Evolutionary conservation across 2,888 invertebrate species (phyloP).

Genomic region (Dendrolimus houi): DNA sequence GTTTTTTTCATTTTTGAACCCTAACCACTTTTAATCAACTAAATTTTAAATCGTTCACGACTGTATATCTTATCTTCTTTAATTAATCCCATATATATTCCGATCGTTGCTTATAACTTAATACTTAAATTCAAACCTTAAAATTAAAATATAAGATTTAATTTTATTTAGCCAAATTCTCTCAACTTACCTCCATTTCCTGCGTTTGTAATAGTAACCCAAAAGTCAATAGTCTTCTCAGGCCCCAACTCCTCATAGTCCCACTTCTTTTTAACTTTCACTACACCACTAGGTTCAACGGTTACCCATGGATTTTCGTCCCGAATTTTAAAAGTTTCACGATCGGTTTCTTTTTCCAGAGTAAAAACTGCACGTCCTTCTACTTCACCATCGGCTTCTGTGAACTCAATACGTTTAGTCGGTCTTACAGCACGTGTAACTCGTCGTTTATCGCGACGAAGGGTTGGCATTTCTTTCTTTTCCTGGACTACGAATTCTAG

Average conservation of each 20-base stretch:
- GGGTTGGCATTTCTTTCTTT: conserved; percentile 77
- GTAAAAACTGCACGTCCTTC: conserved; percentile 93
- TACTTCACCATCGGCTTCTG: conserved; percentile 92
- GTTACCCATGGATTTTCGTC: conserved; percentile 97
- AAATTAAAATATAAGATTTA: too few relatives aligned
- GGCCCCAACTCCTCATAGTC: conserved; percentile 96
- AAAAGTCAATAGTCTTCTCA: conserved; percentile 96
- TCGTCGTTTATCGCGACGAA: conserved; percentile 83
- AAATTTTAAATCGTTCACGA: too few relatives aligned
- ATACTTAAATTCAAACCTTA: too few relatives aligned
- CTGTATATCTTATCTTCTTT: too few relatives aligned
- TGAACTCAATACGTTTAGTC: conserved; percentile 94
- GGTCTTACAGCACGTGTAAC: conserved; percentile 94
- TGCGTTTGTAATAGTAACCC: conserved; percentile 95
- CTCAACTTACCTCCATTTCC: conserved; percentile 87
- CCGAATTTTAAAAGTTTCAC: conserved; percentile 94
- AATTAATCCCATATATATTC: too few relatives aligned
- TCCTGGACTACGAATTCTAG: conserved; percentile 82
- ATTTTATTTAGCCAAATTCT: too few relatives aligned
- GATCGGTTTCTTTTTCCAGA: conserved; percentile 92
- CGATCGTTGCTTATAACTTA: too few relatives aligned
- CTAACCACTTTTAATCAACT: too few relatives aligned
- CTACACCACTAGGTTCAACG: conserved; percentile 93
- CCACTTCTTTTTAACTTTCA: conserved; percentile 97
- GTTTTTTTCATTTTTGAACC: too few relatives aligned